Evolutionary conservation across 2,797 vertebrate genomes (phyloP).

Genomic region (Bucorvus abyssinicus): DNA sequence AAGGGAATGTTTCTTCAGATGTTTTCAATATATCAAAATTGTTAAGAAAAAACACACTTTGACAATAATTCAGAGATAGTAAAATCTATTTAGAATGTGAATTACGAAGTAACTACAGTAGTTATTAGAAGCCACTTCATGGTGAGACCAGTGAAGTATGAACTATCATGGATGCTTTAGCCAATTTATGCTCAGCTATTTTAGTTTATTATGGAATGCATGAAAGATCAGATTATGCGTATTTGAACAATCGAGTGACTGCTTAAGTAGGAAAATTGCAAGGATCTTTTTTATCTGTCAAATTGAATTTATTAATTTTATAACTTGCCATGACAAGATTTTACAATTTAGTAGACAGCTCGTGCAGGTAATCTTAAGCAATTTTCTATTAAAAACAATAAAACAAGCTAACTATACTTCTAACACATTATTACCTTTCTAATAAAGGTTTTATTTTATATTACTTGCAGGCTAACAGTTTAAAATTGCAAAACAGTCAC

Average conservation of each 20-base stretch:
- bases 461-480: background rate
- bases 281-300: background rate
- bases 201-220: background rate
- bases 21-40: background rate
- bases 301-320: background rate
- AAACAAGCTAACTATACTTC: background rate
- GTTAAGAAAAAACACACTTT: background rate
- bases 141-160: background rate
- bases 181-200: background rate
- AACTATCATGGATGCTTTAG: background rate
- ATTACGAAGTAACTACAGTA: background rate
- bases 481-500: background rate
- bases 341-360: background rate
- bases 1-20: background rate
- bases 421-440: background rate
- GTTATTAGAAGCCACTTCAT: background rate
- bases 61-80: background rate
- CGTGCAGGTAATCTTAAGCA: background rate
- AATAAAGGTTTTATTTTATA: background rate
- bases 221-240: background rate
- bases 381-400: background rate
- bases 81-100: background rate
- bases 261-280: background rate
- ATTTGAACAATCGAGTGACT: background rate
- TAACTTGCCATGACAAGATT: background rate